A percentile compares a stretch with the other conserved stretches of the same genome.
phyloP scores from a whole-genome alignment of 2,113 vertebrate genomes.

The Erpornis zantholeuca region DNA sequence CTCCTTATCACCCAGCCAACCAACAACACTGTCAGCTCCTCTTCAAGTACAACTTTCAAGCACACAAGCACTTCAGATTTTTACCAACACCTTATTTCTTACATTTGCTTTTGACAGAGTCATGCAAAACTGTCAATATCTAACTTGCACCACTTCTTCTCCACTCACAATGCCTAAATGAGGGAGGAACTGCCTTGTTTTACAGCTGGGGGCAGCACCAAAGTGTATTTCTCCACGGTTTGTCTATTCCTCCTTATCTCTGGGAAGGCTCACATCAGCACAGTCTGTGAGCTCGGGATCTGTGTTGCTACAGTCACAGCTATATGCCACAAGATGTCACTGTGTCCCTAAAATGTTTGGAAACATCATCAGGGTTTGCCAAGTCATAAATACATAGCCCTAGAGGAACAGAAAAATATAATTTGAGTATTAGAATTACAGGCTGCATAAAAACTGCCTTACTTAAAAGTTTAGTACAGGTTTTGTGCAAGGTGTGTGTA shows the following conservation, averaged over 20 bases:
- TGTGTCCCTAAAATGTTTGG: background rate
- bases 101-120: background rate
- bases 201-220: background rate
- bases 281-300: accelerated
- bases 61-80: background rate
- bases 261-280: background rate
- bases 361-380: background rate
- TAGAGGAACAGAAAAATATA: background rate
- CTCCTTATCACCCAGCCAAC: background rate
- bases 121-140: background rate
- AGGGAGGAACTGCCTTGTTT: background rate
- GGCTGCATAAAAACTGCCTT: background rate
- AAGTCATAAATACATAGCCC: background rate
- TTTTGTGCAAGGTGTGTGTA: background rate
- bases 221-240: background rate
- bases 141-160: background rate
- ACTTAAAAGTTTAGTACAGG: background rate
- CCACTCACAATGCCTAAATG: background rate
- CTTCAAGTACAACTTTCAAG: background rate
- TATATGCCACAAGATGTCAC: conserved; percentile 58
- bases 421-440: background rate
- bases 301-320: background rate
- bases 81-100: background rate
- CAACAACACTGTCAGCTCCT: background rate
- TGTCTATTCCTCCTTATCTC: background rate